Base-by-base conservation (phyloP, 2,888 invertebrate genomes). In the Amblyjoppa proteus region DNA sequence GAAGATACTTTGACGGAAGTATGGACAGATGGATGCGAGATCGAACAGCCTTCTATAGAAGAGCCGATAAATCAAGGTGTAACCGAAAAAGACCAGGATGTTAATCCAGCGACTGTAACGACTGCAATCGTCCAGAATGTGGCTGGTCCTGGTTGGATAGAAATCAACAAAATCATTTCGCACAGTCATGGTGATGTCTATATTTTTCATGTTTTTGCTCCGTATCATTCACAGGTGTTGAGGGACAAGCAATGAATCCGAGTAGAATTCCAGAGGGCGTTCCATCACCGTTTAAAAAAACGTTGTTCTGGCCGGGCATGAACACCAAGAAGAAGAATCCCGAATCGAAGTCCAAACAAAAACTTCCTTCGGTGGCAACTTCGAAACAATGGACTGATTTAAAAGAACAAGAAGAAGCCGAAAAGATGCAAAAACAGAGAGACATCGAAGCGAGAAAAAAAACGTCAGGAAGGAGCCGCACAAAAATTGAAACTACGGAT, bases 321-420 rank as follows among this genome's bases (percentile, higher is more conserved):
- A 25, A 49, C 25, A n/a, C 2, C n/a, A 20, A 20, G 45, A 25
- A 45, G 69, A 25, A 69, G 31, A 61, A 61, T 61, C 31, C 9
- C 25, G 38, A 4, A 38, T 38, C 38, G 38, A 28, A 16, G 9
- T 6, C 11, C 3, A 61, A 61, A 45, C n/a, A 41, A 25, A 38
- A 69, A 9, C n/a, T 49, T 4, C 69, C 69, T 38, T 49, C 69
- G 25, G 69, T 69, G 11, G 69, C 69, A 7, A 69, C 69, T 9
- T 69, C 69, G 20, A 41, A 69, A 69, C 9, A 45, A 45, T 45
- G 69, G 69, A 69, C 3, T 0, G 45, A 45, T 5, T 41, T 20
- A 2, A 41, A 69, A n/a, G 49, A 49, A 31, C 61, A 13, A 3
- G n/a, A 64, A 16, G 34, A 64, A 16, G 31, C 34, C 13, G 34